Evolutionary conservation across 2,113 vertebrate genomes (phyloP).

Genomic region (Epinephelus cyanopodus): DNA sequence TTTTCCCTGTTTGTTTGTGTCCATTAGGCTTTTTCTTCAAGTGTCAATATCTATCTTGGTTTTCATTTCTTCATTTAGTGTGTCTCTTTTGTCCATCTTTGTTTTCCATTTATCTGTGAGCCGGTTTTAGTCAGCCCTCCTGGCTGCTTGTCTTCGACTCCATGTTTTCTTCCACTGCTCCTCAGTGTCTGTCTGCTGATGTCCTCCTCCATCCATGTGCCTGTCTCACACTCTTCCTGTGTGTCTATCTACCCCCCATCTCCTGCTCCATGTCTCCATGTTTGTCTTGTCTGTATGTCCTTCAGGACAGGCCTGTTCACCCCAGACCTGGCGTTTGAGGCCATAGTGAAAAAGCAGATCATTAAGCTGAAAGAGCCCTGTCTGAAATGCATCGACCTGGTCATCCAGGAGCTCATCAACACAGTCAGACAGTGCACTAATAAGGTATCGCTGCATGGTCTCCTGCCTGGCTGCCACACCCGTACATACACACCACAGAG

Average conservation of each 20-base stretch:
- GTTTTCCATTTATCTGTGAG: background rate
- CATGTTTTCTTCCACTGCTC: constrained; percentile 3
- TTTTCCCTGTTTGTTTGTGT: constrained; percentile 16
- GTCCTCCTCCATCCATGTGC: constrained; percentile 19
- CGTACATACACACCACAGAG: constrained; percentile 47
- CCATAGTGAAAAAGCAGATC: constrained; percentile 99
- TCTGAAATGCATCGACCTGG: constrained; percentile 97
- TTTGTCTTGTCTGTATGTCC: constrained; percentile 73
- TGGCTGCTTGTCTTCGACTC: background rate
- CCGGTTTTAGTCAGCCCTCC: background rate
- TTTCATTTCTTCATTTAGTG: constrained; percentile 9
- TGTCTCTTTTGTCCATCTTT: background rate
- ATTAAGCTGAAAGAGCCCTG: constrained; percentile 99
- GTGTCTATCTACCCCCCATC: constrained; percentile 9
- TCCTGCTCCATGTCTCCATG: constrained; percentile 60
- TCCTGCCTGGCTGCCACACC: constrained; percentile 44
- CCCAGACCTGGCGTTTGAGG: constrained; percentile 97
- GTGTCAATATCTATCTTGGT: constrained; percentile 2
- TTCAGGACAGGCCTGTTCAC: constrained; percentile 98
- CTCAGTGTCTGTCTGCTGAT: constrained; percentile 9
- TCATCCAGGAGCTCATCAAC: constrained; percentile 98
- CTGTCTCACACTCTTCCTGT: constrained; percentile 24
- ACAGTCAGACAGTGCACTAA: constrained; percentile 96
- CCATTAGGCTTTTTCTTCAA: constrained; percentile 12
- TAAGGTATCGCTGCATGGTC: constrained; percentile 89